A percentile compares a stretch with the other conserved stretches of the same genome.
These are phyloP conservation scores for Idaea straminata DNA, from an alignment of 2,888 invertebrate genomes.

Conservation along the genomic window DNA sequence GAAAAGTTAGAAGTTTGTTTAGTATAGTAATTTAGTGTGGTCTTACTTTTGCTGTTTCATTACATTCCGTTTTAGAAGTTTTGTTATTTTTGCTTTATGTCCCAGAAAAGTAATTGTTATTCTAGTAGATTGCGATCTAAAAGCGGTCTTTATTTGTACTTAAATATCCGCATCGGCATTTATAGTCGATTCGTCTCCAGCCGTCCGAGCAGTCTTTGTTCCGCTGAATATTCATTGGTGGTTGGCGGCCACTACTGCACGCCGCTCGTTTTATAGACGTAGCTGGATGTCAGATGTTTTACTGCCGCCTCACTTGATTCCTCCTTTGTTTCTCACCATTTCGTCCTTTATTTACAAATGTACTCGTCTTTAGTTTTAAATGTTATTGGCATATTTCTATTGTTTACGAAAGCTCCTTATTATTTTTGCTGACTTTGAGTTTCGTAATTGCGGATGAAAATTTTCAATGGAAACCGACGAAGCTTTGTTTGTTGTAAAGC, in stretches of 20 bases:
- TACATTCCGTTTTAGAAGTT: no score
- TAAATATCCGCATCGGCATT: conserved; percentile 53
- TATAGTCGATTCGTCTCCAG: conserved; percentile 35
- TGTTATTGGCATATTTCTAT: conserved; percentile 1
- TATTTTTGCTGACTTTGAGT: neutral
- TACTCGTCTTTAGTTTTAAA: neutral
- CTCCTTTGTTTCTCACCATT: conserved; percentile 1
- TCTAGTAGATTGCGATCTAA: neutral
- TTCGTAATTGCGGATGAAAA: neutral
- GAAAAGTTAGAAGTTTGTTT: neutral
- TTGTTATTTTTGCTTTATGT: neutral
- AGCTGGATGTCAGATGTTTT: conserved; percentile 3
- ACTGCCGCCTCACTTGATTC: neutral
- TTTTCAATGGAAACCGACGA: neutral
- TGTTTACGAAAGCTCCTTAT: neutral
- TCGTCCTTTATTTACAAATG: neutral
- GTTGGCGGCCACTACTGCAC: conserved; percentile 24
- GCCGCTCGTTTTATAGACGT: conserved; percentile 9
- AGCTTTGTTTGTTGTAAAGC: neutral
- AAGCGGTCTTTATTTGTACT: conserved; percentile 60
- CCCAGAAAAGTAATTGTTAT: neutral
- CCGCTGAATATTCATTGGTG: conserved; percentile 55
- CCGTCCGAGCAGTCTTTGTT: conserved; percentile 37
- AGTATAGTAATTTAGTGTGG: neutral
- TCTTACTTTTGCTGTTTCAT: neutral